A percentile compares a stretch with the other conserved stretches of the same genome.
Evolutionary conservation across 1,140 invertebrate species (phyloP).

Genomic region (Maconellicoccus hirsutus): DNA sequence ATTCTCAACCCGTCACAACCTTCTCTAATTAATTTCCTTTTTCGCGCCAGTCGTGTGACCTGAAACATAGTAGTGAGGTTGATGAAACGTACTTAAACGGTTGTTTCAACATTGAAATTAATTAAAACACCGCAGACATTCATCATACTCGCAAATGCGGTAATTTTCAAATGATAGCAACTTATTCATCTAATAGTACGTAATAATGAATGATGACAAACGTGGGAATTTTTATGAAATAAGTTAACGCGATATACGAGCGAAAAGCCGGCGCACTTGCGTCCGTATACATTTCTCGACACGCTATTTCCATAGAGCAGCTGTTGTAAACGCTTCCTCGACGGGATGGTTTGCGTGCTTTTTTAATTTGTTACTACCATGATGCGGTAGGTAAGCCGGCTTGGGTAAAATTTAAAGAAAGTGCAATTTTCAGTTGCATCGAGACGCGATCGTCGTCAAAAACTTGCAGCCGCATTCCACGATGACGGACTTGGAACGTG

Average conservation of each 20-base stretch:
- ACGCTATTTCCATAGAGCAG: too few species aligned
- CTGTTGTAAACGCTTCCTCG: too few species aligned
- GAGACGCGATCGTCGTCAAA: neutral
- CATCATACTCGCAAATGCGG: neutral
- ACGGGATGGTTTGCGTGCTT: neutral
- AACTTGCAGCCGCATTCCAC: neutral
- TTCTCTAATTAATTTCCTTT: too few species aligned
- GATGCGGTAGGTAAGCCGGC: too few species aligned
- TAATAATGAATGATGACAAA: conserved; percentile 15
- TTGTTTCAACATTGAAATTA: neutral
- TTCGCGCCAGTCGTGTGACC: too few species aligned
- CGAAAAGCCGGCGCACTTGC: neutral
- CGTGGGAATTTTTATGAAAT: conserved; percentile 17
- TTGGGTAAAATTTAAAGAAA: too few species aligned
- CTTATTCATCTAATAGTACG: neutral
- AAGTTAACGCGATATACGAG: neutral
- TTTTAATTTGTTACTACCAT: too few species aligned
- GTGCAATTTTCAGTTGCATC: neutral
- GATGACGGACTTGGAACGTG: neutral
- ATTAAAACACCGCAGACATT: neutral
- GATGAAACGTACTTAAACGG: too few species aligned
- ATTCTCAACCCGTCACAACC: too few species aligned
- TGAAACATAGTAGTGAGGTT: too few species aligned
- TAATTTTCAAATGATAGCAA: neutral
- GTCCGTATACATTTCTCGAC: too few species aligned